Evolutionary conservation across 2,888 invertebrate genomes (phyloP), one percentile per base, ranked within the genome.

Genomic region (Pocota personata): DNA sequence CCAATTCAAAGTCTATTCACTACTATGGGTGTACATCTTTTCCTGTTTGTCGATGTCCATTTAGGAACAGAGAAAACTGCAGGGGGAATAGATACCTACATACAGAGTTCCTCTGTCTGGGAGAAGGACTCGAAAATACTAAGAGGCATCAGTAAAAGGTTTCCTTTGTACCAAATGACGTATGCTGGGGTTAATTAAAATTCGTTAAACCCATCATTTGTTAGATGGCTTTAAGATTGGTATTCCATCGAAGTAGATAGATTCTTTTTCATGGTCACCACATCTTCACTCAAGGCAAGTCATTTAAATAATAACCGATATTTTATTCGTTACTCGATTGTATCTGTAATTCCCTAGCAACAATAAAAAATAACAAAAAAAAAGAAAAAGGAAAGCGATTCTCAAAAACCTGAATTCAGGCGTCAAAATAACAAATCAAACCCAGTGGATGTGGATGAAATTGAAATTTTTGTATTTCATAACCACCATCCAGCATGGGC

Each of bases 101-200:
- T 7, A 24, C 37, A 10, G n/a, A 10, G 0, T 19, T 64, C 8
- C 46, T 30, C 19, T 30, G 50, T 43, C 30, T 50, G 35, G 19
- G 3, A 40, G 57, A 69, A 50, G 64, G 32, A 78, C 40, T 62
- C 16, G 5, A 27, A 67, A 57, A 37, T 14, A 6, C 14, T 35
- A 4, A 7, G 3, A 14, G 27, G 55, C 32, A 48, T 32, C 14
- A 14, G 32, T 35, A 27, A 67, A 62, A 67, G 55, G 27, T 64
- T 57, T 64, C 10, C 37, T 43, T 21, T 52, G 21, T 62, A 30
- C 57, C n/a, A 48, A 57, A 64, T 86, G 55, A 80, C 66, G 60
- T 80, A 60, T 66, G 58, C n/a, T 57, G 43, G 71, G 76, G 80
- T 80, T 86, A 76, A 86, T 86, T 86, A 80, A 76, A 76, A 80